Evolutionary conservation across 2,113 vertebrate species (phyloP).

Genomic region (Pseudonaja textilis): DNA sequence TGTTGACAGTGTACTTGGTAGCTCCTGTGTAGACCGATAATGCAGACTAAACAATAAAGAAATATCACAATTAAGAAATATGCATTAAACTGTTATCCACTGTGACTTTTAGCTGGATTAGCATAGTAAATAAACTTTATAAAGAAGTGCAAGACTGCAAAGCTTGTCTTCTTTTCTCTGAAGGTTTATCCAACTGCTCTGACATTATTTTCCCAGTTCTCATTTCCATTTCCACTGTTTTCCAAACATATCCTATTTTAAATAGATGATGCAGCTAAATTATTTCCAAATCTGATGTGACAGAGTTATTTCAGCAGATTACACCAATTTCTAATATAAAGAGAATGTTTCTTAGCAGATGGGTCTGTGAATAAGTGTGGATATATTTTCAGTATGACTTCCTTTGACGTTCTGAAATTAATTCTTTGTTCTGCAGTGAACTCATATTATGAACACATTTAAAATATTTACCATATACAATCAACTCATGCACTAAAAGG

Average conservation of each 20-base stretch:
- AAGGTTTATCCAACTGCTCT: neutral
- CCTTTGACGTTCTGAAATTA: neutral
- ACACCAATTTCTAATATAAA: conserved; percentile 2
- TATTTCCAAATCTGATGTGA: fast-evolving
- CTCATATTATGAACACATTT: neutral
- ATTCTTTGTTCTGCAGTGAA: neutral
- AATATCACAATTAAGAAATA: neutral
- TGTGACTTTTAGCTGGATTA: neutral
- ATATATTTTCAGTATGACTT: neutral
- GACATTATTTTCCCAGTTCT: neutral
- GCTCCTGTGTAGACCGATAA: neutral
- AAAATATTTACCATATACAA: neutral
- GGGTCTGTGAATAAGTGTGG: neutral
- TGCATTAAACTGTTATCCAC: neutral
- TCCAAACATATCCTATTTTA: neutral
- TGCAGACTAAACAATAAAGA: neutral
- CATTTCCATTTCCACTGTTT: neutral
- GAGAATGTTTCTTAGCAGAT: neutral
- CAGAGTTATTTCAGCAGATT: neutral
- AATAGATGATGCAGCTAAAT: neutral
- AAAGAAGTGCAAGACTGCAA: neutral
- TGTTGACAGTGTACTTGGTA: no score
- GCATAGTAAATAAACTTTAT: neutral
- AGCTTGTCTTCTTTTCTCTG: fast-evolving
- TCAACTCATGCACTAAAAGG: neutral